These are phyloP conservation scores for Protosalanx chinensis DNA, from an alignment of 2,797 vertebrate species.

Conservation along the genomic window DNA sequence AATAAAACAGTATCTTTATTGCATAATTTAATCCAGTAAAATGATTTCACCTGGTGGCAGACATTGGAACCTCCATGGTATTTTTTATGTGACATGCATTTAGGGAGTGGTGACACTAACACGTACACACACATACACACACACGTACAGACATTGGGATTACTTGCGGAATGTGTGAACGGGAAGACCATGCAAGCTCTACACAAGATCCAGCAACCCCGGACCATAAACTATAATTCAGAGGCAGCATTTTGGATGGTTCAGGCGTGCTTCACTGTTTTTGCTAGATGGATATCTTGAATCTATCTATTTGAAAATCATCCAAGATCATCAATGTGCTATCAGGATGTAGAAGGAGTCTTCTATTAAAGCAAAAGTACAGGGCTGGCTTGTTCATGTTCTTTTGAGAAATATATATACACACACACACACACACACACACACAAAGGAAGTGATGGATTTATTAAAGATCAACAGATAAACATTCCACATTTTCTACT, in stretches of 20 bases:
- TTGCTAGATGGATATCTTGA: slow-evolving; percentile 21
- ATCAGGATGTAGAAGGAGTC: slow-evolving; percentile 3
- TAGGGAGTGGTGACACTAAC: no score
- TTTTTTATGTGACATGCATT: no score
- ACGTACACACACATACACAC: no score
- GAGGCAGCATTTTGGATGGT: not conserved
- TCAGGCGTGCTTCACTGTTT: slow-evolving; percentile 13
- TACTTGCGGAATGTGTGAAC: no score
- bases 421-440: not conserved
- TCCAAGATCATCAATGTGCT: not conserved
- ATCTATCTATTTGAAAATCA: slow-evolving; percentile 21
- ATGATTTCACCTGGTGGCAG: slow-evolving; percentile 12
- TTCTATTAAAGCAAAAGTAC: slow-evolving; percentile 9
- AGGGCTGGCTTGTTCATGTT: slow-evolving; percentile 13
- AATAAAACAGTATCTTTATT: no score
- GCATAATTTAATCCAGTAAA: not conserved
- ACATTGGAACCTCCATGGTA: not conserved
- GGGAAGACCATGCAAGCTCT: no score
- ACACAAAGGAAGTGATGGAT: not conserved
- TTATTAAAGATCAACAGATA: not conserved
- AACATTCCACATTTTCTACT: not conserved
- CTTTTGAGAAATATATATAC: not conserved
- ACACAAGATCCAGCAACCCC: no score
- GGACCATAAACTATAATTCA: slow-evolving; percentile 17
- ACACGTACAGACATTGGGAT: no score